A percentile compares a stretch with the other conserved stretches of the same genome.
Evolutionary conservation across 2,113 vertebrate genomes (phyloP).

Genomic region (Peucedramus taeniatus): DNA sequence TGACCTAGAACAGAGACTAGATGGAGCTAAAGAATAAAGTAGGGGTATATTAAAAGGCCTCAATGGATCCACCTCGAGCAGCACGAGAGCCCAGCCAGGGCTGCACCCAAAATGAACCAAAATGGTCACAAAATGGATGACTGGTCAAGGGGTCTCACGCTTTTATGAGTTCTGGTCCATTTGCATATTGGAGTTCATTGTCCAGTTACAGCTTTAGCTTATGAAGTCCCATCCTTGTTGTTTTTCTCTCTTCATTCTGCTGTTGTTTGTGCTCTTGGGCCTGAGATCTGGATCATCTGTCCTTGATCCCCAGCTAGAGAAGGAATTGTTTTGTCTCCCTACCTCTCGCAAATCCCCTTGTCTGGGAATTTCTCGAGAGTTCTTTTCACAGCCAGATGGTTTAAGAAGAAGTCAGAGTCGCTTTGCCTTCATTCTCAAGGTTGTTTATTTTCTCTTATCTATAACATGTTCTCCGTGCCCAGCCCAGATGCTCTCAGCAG

Average conservation of each 20-base stretch:
- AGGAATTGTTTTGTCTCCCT: not conserved
- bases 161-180: not conserved
- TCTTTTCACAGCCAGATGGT: too few species aligned
- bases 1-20: not conserved
- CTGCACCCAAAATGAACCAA: fast-evolving
- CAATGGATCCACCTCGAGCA: not conserved
- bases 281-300: not conserved
- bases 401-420: too few species aligned
- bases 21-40: not conserved
- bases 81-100: not conserved
- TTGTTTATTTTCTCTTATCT: too few species aligned
- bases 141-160: fast-evolving
- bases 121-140: not conserved
- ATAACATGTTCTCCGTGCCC: too few species aligned
- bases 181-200: not conserved
- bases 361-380: too few species aligned
- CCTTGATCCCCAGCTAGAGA: not conserved
- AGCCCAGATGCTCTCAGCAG: too few species aligned
- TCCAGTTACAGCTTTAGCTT: not conserved
- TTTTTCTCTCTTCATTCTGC: not conserved
- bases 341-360: too few species aligned
- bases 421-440: too few species aligned
- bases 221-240: not conserved
- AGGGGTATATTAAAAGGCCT: not conserved
- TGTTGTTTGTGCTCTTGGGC: not conserved